Evolutionary conservation across 1,140 invertebrate species (phyloP).

Genomic region (Bilobella aurantiaca): DNA sequence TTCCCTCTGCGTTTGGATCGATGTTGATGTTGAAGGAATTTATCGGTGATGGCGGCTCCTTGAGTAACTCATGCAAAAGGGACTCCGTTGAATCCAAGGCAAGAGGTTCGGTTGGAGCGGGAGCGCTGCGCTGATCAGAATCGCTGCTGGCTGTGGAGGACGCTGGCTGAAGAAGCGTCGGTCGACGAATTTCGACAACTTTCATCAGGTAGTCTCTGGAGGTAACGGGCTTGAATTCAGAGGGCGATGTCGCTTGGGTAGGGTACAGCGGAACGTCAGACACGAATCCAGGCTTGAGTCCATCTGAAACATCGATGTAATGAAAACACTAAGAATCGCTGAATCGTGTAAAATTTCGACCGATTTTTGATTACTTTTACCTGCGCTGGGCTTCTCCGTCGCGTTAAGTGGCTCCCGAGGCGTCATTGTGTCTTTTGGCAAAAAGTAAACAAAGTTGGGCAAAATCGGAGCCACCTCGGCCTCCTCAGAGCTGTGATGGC

Average conservation of each 20-base stretch:
- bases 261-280: constrained; percentile 22
- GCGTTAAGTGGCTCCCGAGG: not conserved
- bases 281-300: constrained; percentile 18
- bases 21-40: constrained; percentile 20
- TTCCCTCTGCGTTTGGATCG: constrained; percentile 11
- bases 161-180: not conserved
- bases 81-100: not conserved
- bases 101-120: not conserved
- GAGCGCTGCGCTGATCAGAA: not conserved
- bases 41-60: constrained; percentile 20
- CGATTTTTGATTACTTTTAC: not conserved
- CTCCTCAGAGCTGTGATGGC: not conserved
- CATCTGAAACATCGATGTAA: not conserved
- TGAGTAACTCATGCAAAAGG: not conserved
- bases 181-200: constrained; percentile 6
- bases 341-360: too few species aligned
- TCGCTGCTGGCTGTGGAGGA: constrained; percentile 18
- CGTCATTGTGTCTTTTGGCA: not conserved
- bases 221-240: constrained; percentile 25
- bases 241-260: constrained; percentile 8
- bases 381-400: too few species aligned
- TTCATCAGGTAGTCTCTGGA: constrained; percentile 1
- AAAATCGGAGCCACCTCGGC: not conserved
- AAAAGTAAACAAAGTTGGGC: not conserved
- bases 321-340: not conserved